Evolutionary conservation across 2,113 vertebrate species (phyloP).

Genomic region (Acinonyx jubatus): DNA sequence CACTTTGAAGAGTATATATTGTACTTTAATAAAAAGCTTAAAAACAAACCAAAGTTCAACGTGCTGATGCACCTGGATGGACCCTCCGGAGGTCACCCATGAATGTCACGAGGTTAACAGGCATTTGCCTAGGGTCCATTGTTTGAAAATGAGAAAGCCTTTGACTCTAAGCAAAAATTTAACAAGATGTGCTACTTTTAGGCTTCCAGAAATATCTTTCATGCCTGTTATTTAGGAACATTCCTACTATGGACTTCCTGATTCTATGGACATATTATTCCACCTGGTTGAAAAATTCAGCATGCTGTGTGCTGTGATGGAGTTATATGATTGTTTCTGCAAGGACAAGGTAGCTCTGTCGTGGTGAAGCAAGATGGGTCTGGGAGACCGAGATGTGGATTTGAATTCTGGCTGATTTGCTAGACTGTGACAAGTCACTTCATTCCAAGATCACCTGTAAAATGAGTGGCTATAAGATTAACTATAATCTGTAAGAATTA

Average conservation of each 20-base stretch:
- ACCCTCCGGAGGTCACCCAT: not conserved
- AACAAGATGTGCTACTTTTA: not conserved
- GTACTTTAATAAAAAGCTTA: not conserved
- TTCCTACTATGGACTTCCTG: not conserved
- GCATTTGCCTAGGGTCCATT: not conserved
- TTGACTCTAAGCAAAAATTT: conserved; percentile 1
- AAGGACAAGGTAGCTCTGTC: not conserved
- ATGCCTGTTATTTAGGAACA: not conserved
- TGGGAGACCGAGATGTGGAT: not conserved
- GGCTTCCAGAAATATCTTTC: not conserved
- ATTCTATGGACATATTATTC: not conserved
- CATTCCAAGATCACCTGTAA: not conserved
- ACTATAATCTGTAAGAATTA: not conserved
- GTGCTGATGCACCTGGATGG: not conserved
- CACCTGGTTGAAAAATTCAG: not conserved
- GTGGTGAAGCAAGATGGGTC: not conserved
- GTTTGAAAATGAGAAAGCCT: not conserved
- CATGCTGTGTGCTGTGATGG: not conserved
- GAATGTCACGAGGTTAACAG: not conserved
- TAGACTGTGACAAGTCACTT: not conserved
- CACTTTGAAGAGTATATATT: not conserved
- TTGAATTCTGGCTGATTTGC: not conserved
- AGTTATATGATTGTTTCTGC: not conserved
- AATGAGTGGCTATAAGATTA: not conserved
- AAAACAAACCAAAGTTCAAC: not conserved